Base-by-base conservation (phyloP, 2,113 vertebrate genomes). In the Triplophysa dalaica region DNA sequence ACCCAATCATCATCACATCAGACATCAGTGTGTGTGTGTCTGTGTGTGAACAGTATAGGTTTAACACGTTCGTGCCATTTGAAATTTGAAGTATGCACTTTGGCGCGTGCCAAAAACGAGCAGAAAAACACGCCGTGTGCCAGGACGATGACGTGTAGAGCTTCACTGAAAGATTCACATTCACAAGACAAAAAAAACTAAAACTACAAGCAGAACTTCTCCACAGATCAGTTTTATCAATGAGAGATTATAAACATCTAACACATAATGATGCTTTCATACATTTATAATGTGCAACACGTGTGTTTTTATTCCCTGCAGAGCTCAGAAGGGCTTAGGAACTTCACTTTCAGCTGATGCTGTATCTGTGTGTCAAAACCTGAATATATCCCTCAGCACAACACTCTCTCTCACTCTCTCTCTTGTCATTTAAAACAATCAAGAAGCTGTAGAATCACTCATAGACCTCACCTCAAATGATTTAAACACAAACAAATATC, bases 371-470 rank as follows among this genome's bases (percentile, higher is more conserved):
- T 73, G 75, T 50, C 33, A 33, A 52, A 48, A 66, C 80, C 87
- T 72, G 81, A 82, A 86, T 90, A 84, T 33, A 87, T 91, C 89
- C 90, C 89, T 67, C 76, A 85, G 88, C 90, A 90, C 85, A 76
- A 22, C 87, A 24, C 26, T 29, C 26, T 29, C 26, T 29, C 26
- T 29, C 26, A 3, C 26, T 29, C 26, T 29, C 26, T 29, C 26
- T 29, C 26, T 29, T 2, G 26, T 29, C 26, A 91, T 86, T 88
- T 91, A 93, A 93, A 92, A 91, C 91, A 92, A 94, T 94, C 90
- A 93, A 81, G 70, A 88, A 87, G 85, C 85, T 81, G 81, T 86
- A 89, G 85, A 85, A 87, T 88, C 90, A 91, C 90, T 87, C 88
- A 85, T 88, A 89, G 91, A 90, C 90, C 78, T 89, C 89, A 92